Base-by-base conservation (phyloP, 2,888 invertebrate genomes). In the Tanaodytes sp. region DNA sequence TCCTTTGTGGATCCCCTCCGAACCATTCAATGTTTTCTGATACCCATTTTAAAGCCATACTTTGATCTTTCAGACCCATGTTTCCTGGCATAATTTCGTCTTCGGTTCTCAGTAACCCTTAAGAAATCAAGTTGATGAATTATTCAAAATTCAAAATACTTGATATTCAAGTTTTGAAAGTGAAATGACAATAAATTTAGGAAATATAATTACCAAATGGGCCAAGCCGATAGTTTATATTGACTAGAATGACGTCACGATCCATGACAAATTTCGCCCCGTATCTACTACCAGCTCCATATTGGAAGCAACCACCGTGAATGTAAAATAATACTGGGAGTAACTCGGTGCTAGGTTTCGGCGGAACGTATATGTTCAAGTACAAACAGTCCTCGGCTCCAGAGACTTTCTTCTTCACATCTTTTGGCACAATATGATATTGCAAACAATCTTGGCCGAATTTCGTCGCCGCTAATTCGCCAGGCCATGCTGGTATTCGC, bases 81-180 rank as follows among this genome's bases (percentile, higher is more conserved):
- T 93, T 93, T 2, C 91, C 91, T 0, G 93, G 90, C 0, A 91
- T 86, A 0, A 87, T 79, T 0, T 88, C 87, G 73, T 93, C 92
- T 30, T 90, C 92, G 0, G 93, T 92, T 78, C 91, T 92, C 0
- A 93, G 85, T 81, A 94, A 93, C 43, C 93, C 92, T 91, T 77
- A 23, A 23, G 8, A 4, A 23, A 23, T 23, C 23, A 23, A 23
- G 23, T 23, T 23, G 8, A 23, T 8, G 5, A 23, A 23, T 5
- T 23, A 23, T 23, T 23, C 8, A 5, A 23, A 23, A 5, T 23
- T 5, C 23, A 23, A 23, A 23, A n/a, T n/a, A n/a, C n/a, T n/a
- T n/a, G n/a, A n/a, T n/a, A n/a, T n/a, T n/a, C n/a, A n/a, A n/a
- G n/a, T n/a, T n/a, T n/a, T n/a, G n/a, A n/a, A n/a, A n/a, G n/a